Percentiles rank a stretch among this genome's conserved stretches.
phyloP scores from a whole-genome alignment of 2,113 vertebrate species.

The Seriola dumerili region DNA sequence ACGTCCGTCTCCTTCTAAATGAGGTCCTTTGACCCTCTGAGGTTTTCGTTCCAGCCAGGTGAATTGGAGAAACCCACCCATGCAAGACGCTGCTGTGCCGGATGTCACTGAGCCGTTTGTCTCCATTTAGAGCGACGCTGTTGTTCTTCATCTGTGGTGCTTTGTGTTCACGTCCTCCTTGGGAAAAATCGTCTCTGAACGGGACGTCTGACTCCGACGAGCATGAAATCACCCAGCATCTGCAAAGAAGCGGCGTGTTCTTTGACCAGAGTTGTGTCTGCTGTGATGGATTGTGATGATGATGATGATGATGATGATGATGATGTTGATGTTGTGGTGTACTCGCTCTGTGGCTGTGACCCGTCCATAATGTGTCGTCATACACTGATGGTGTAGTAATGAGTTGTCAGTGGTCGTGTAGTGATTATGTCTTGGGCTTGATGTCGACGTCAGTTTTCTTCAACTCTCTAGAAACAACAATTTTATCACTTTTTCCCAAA shows the following conservation, averaged over 20 bases:
- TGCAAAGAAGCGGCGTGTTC: neutral
- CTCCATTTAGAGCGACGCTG: neutral
- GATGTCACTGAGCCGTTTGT: neutral
- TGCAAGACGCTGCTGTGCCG: neutral
- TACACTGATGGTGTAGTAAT: neutral
- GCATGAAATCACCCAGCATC: slow-evolving; percentile 25
- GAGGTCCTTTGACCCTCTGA: neutral
- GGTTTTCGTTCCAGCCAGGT: neutral
- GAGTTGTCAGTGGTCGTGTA: neutral
- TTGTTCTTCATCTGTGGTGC: slow-evolving; percentile 9
- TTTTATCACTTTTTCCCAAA: no score
- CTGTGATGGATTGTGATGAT: neutral
- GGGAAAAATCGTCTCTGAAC: slow-evolving; percentile 1
- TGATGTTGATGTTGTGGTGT: neutral
- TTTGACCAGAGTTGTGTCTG: neutral
- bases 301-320: neutral
- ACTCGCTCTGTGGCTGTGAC: neutral
- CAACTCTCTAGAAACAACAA: no score
- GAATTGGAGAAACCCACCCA: slow-evolving; percentile 21
- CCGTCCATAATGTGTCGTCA: neutral
- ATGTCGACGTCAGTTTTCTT: no score
- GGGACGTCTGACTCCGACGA: slow-evolving; percentile 11
- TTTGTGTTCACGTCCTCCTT: neutral
- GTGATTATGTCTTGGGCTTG: neutral
- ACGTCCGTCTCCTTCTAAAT: neutral